Evolutionary conservation across 2,797 vertebrate genomes (phyloP).

Genomic region (Taenioides sp.): DNA sequence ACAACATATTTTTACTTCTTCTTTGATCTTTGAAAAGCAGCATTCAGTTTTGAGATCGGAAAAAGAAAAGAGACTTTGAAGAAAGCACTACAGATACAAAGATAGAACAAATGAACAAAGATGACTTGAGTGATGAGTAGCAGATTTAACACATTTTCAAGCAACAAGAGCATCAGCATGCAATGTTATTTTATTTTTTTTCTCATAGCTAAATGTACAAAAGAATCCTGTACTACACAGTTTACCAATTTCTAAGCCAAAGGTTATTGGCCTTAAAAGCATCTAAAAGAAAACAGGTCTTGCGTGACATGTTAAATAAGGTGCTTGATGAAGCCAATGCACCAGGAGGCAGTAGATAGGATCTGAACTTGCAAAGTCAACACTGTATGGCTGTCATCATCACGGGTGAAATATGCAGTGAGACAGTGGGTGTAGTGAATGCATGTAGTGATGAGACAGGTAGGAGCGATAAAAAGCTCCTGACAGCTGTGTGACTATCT

Average conservation of each 20-base stretch:
- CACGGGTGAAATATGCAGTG: slow-evolving; percentile 1
- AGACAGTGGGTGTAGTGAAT: slow-evolving; percentile 13
- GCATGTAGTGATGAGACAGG: slow-evolving; percentile 12
- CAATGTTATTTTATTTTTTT: too few species aligned
- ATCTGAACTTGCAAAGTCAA: slow-evolving; percentile 12
- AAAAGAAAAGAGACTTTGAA: not conserved
- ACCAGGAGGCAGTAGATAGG: not conserved
- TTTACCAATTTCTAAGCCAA: not conserved
- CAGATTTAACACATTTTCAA: not conserved
- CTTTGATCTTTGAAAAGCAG: not conserved
- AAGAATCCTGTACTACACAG: too few species aligned
- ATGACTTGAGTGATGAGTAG: not conserved
- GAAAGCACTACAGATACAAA: not conserved
- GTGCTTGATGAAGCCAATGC: not conserved
- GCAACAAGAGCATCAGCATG: not conserved
- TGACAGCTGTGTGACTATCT: slow-evolving; percentile 21
- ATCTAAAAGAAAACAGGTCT: not conserved
- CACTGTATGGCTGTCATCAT: slow-evolving; percentile 7
- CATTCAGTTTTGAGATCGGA: not conserved
- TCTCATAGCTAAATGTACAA: too few species aligned
- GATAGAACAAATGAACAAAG: not conserved
- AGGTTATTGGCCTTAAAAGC: not conserved
- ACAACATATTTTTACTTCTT: slow-evolving; percentile 10
- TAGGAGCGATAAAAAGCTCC: slow-evolving; percentile 12
- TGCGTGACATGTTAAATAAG: not conserved